phyloP scores from a whole-genome alignment of 2,888 invertebrate genomes.

The Acronicta psi region DNA sequence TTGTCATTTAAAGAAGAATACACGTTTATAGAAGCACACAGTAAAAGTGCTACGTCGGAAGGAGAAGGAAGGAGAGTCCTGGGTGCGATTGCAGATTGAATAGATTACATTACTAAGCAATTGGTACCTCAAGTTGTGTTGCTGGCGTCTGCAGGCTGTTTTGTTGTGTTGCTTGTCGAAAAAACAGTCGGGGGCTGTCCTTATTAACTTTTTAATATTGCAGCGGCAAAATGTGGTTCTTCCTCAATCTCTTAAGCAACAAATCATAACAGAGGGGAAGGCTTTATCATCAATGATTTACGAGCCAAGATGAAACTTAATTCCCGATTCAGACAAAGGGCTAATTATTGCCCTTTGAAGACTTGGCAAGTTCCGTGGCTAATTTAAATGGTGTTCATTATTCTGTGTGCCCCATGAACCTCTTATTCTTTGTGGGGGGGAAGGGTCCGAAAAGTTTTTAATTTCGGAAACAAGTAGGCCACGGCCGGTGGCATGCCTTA shows the following conservation, averaged over 20 bases:
- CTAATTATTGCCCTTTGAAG: constrained; percentile 79
- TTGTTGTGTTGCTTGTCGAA: no score
- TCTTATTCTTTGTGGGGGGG: constrained; percentile 34
- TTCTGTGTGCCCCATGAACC: constrained; percentile 47
- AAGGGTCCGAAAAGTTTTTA: constrained; percentile 37
- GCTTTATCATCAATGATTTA: constrained; percentile 62
- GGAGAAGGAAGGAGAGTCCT: no score
- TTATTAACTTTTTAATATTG: constrained; percentile 30
- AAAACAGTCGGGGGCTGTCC: no score
- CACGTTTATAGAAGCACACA: no score
- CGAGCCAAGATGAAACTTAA: constrained; percentile 62
- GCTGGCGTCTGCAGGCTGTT: no score
- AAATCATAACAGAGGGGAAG: constrained; percentile 52
- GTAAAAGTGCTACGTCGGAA: no score
- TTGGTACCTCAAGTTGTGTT: no score
- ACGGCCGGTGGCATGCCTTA: not conserved
- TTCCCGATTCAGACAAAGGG: constrained; percentile 71
- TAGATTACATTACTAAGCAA: no score
- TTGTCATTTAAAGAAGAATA: no score
- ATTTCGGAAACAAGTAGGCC: constrained; percentile 32
- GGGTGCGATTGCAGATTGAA: no score
- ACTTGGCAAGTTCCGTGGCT: constrained; percentile 65
- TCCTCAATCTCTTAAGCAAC: constrained; percentile 45
- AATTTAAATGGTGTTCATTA: constrained; percentile 75
- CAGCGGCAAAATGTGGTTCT: constrained; percentile 27